A percentile compares a stretch with the other conserved stretches of the same genome.
These are phyloP conservation scores for Aphelenchoides besseyi DNA, from an alignment of 1,140 invertebrate species.

Conservation along the genomic window DNA sequence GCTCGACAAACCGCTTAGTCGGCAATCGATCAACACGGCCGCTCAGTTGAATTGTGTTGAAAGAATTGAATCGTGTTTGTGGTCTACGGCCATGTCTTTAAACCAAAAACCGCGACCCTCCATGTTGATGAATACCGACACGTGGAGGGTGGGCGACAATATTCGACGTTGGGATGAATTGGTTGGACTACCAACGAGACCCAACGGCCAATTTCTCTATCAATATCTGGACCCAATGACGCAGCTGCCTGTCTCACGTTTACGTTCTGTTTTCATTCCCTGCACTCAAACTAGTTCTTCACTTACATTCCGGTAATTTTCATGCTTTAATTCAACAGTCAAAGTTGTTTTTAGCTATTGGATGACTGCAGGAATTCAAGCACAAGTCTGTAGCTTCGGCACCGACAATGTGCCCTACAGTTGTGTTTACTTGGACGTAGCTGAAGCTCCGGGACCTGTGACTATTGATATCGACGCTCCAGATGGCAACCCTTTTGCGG, in stretches of 20 bases:
- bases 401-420: slow-evolving; percentile 39
- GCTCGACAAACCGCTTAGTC: slow-evolving; percentile 24
- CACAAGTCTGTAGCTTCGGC: slow-evolving; percentile 46
- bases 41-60: slow-evolving; percentile 40
- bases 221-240: slow-evolving; percentile 52
- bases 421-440: slow-evolving; percentile 44
- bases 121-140: no score
- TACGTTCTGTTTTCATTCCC: slow-evolving; percentile 44
- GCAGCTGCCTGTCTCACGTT: slow-evolving; percentile 36
- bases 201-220: slow-evolving; percentile 47
- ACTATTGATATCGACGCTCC: slow-evolving; percentile 43
- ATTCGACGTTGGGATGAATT: slow-evolving; percentile 38
- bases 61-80: slow-evolving; percentile 24
- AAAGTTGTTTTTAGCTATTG: slow-evolving; percentile 40
- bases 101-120: neutral
- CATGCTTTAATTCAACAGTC: slow-evolving; percentile 11
- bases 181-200: slow-evolving; percentile 23
- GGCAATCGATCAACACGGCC: slow-evolving; percentile 39
- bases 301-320: slow-evolving; percentile 41
- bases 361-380: slow-evolving; percentile 46
- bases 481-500: slow-evolving; percentile 45
- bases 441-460: slow-evolving; percentile 38
- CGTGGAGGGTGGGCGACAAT: slow-evolving; percentile 36
- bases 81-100: slow-evolving; percentile 16
- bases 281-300: slow-evolving; percentile 43